Conservation (phyloP, 2,113 vertebrate genomes). For the Clarias macrocephalus region DNA sequence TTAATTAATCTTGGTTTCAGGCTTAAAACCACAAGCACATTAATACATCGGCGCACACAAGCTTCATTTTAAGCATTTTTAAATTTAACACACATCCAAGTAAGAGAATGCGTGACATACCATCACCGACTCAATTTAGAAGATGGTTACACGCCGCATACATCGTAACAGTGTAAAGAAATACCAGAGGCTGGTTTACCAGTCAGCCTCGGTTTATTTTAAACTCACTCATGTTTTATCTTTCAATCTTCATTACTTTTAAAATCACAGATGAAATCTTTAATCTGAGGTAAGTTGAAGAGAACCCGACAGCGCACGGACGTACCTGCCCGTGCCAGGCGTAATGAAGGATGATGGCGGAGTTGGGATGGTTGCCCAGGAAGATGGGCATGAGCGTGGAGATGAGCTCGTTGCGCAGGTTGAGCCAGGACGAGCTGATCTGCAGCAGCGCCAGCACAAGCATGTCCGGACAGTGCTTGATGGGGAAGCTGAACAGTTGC, state of each 20-base stretch:
- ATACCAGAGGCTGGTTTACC: too few species aligned
- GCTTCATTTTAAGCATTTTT: too few species aligned
- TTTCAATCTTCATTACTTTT: neutral
- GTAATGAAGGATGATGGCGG: constrained; percentile 99
- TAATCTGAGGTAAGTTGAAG: neutral
- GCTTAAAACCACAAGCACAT: too few species aligned
- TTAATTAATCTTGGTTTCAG: neutral
- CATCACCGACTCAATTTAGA: too few species aligned
- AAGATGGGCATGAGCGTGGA: constrained; percentile 99
- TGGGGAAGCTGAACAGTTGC: constrained; percentile 97
- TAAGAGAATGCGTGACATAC: too few species aligned
- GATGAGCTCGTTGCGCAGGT: constrained; percentile 96
- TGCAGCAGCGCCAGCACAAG: constrained; percentile 93
- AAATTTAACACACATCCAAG: too few species aligned
- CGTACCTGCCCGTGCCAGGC: constrained; percentile 98
- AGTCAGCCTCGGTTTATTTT: neutral
- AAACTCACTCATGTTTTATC: neutral
- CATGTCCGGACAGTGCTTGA: constrained; percentile 99
- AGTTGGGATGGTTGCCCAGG: constrained; percentile 97
- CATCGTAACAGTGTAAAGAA: too few species aligned
- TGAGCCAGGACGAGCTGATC: constrained; percentile 98
- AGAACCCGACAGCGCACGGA: too few species aligned
- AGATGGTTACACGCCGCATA: too few species aligned
- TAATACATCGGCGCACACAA: too few species aligned
- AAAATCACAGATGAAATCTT: neutral